Evolutionary conservation across 2,113 vertebrate genomes (phyloP), one percentile per base, ranked within the genome.

Genomic region (Embiotoca jacksoni): DNA sequence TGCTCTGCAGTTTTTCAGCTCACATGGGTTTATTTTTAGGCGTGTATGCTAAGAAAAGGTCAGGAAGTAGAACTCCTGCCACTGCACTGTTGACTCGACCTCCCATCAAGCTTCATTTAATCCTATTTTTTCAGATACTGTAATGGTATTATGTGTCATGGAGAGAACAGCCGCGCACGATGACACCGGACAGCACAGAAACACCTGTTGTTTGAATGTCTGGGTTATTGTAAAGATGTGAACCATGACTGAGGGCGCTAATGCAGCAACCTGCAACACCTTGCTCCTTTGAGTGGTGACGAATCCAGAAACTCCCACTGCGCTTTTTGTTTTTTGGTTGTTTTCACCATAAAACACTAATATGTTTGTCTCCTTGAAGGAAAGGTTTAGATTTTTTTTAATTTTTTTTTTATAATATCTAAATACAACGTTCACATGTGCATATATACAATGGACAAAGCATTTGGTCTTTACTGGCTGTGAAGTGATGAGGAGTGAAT

Each of bases 141-240:
- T 84, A n/a, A 44, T 59, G 64, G 59, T 50, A 58, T 77, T 57
- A 35, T 70, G 56, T 77, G 47, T 64, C 44, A 10, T n/a, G 37
- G 39, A 76, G 4, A 44, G 31, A 30, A 52, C 49, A 61, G 52
- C 58, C 53, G 50, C 68, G 52, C 30, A 64, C 39, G 70, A 72
- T 55, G 67, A 78, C 75, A 63, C 30, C 8, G 39, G 61, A 23
- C 39, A 44, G 72, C 47, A 32, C 23, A 68, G 82, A 80, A 71
- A 78, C 89, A 91, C 89, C 91, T 89, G 85, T 83, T 80, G 77
- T 67, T 82, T 85, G 64, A 72, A 83, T 49, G 72, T 81, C 57
- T 59, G 57, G 50, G 84, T 86, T 87, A 61, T 82, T 90, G 80
- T 81, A 63, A 70, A 14, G 76, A 72, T 30, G 0, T 80, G 80